Evolutionary conservation across 1,140 invertebrate genomes (phyloP).

Genomic region (Idris sp.): DNA sequence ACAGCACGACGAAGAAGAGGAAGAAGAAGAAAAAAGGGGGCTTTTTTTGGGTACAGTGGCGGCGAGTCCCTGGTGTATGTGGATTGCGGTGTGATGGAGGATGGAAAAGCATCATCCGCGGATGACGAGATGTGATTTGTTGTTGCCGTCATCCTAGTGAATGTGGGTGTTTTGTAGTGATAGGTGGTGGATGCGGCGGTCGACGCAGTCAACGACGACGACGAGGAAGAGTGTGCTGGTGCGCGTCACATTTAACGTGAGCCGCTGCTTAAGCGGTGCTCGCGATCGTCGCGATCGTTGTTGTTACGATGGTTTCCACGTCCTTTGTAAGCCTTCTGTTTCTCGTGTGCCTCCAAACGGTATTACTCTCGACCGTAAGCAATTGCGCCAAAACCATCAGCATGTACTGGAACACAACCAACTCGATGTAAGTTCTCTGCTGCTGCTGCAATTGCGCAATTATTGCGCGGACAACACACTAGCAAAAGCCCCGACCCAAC

Average conservation of each 20-base stretch:
- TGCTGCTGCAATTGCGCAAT: slow-evolving; percentile 31
- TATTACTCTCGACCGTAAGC: slow-evolving; percentile 85
- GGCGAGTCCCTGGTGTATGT: no score
- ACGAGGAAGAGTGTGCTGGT: slow-evolving; percentile 64
- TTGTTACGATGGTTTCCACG: slow-evolving; percentile 79
- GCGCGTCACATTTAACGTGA: slow-evolving; percentile 59
- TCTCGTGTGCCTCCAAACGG: slow-evolving; percentile 87
- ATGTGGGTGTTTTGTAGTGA: slow-evolving; percentile 72
- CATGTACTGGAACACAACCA: slow-evolving; percentile 92
- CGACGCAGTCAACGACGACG: no score
- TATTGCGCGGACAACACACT: slow-evolving; percentile 22
- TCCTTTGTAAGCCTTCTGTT: slow-evolving; percentile 84
- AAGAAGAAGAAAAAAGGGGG: no score
- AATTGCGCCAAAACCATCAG: slow-evolving; percentile 89
- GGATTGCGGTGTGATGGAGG: no score
- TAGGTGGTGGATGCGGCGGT: slow-evolving; percentile 69
- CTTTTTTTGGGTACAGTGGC: no score
- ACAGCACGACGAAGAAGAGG: no score
- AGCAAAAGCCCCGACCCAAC: slow-evolving; percentile 17
- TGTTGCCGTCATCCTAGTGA: slow-evolving; percentile 61
- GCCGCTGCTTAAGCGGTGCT: slow-evolving; percentile 63
- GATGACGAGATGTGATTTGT: slow-evolving; percentile 55
- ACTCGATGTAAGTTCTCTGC: slow-evolving; percentile 84
- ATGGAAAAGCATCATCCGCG: no score
- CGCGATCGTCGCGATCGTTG: slow-evolving; percentile 67